Percentiles rank a stretch among this genome's conserved stretches.
phyloP scores from a whole-genome alignment of 2,888 invertebrate species.

The Megamerina dolium region DNA sequence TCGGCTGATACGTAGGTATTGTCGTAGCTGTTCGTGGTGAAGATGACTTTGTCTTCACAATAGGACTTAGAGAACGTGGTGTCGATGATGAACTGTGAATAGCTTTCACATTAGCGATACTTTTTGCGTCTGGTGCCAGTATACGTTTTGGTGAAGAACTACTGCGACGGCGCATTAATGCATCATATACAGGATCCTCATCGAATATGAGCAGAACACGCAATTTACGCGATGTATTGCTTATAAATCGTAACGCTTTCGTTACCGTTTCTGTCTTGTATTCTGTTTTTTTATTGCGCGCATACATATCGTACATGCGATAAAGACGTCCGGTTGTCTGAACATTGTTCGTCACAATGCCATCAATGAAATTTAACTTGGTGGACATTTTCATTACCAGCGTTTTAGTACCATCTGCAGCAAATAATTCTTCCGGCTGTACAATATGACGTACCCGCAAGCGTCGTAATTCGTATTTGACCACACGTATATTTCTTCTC shows the following conservation, averaged over 20 bases:
- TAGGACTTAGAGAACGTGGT: conserved; percentile 10
- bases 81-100: neutral
- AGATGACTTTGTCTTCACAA: neutral
- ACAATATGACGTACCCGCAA: conserved; percentile 14
- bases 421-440: conserved; percentile 18
- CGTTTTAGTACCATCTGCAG: conserved; percentile 14
- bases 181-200: conserved; percentile 10
- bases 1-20: conserved; percentile 15
- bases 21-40: conserved; percentile 6
- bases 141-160: too few relatives aligned
- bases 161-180: neutral
- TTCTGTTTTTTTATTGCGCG: conserved; percentile 10
- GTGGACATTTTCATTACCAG: conserved; percentile 17
- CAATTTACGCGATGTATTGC: conserved; percentile 17
- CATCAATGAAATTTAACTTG: conserved; percentile 16
- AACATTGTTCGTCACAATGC: conserved; percentile 7
- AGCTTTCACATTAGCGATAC: too few relatives aligned
- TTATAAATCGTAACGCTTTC: conserved; percentile 20
- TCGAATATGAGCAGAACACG: conserved; percentile 23
- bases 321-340: conserved; percentile 15
- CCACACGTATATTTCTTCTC: conserved; percentile 18
- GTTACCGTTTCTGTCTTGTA: conserved; percentile 19
- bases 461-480: conserved; percentile 17
- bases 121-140: neutral
- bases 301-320: conserved; percentile 13